These are phyloP conservation scores for Opisthograptis luteolata DNA, from an alignment of 2,888 invertebrate species.

Conservation along the genomic window DNA sequence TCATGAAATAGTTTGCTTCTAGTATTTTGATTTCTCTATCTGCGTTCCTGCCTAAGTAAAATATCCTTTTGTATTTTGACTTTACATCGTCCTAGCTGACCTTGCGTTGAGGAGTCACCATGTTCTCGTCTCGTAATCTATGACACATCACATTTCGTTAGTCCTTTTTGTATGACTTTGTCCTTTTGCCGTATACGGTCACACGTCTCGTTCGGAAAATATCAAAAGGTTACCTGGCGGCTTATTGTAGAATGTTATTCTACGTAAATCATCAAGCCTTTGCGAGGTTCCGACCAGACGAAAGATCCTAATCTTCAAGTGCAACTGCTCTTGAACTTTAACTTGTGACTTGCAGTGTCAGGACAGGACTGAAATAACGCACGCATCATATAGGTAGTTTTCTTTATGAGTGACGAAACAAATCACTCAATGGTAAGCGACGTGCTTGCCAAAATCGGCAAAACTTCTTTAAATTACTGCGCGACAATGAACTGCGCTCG, in stretches of 20 bases:
- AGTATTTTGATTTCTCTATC: too few relatives aligned
- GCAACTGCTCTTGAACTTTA: too few relatives aligned
- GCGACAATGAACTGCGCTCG: too few relatives aligned
- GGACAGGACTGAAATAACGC: too few relatives aligned
- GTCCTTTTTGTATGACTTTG: conserved; percentile 16
- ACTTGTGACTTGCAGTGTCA: too few relatives aligned
- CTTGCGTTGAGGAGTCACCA: conserved; percentile 22
- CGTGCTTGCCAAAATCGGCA: too few relatives aligned
- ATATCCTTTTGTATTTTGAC: background rate
- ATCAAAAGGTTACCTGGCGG: conserved; percentile 12
- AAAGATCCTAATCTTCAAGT: conserved; percentile 3
- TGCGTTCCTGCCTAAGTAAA: too few relatives aligned
- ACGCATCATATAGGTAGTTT: too few relatives aligned
- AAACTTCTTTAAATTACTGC: too few relatives aligned
- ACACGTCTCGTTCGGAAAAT: conserved; percentile 3
- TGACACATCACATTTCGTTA: conserved; percentile 25
- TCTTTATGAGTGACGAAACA: too few relatives aligned
- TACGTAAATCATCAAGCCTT: conserved; percentile 6
- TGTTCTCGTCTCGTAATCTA: conserved; percentile 11
- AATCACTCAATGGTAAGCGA: too few relatives aligned
- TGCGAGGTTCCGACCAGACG: background rate
- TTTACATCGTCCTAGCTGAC: conserved; percentile 10
- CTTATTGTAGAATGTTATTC: conserved; percentile 2
- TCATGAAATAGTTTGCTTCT: too few relatives aligned
- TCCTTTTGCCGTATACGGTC: conserved; percentile 21